phyloP scores from a whole-genome alignment of 2,797 vertebrate species.

The Rhynchotus rufescens region DNA sequence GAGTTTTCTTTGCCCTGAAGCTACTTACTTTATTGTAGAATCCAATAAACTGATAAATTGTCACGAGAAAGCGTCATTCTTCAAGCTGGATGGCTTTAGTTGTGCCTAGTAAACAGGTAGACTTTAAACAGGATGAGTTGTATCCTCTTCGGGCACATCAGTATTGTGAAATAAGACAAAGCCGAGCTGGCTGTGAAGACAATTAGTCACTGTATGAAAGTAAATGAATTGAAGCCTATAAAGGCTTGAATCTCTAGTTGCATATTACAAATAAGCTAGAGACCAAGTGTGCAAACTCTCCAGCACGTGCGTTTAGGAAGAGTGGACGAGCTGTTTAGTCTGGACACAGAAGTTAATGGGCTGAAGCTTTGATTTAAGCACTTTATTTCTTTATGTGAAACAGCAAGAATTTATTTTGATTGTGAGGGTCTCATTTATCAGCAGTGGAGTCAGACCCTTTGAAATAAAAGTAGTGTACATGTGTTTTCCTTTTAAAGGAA shows the following conservation, averaged over 20 bases:
- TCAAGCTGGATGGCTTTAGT: neutral
- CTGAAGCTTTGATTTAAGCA: conserved; percentile 55
- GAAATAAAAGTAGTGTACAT: neutral
- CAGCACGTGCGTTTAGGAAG: neutral
- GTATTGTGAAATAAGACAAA: conserved; percentile 22
- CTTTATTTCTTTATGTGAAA: conserved; percentile 50
- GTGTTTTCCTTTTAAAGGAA: neutral
- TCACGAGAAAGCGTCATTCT: neutral
- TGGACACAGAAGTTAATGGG: conserved; percentile 61
- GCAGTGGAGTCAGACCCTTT: neutral
- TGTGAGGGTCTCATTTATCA: conserved; percentile 11
- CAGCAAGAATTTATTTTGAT: conserved; percentile 30
- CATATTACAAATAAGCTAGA: neutral
- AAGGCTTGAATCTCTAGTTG: neutral
- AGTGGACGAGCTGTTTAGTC: conserved; percentile 59
- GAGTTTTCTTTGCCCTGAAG: neutral
- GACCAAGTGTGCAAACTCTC: conserved; percentile 21
- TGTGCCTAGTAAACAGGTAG: conserved; percentile 10
- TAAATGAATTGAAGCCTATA: neutral
- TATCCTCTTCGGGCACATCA: conserved; percentile 13
- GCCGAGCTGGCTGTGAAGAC: neutral
- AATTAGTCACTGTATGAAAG: conserved; percentile 2
- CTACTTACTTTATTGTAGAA: neutral
- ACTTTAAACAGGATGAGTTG: neutral
- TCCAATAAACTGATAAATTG: neutral